Evolutionary conservation across 2,797 vertebrate genomes (phyloP), one percentile per base, ranked within the genome.

Genomic region (Varecia variegata): DNA sequence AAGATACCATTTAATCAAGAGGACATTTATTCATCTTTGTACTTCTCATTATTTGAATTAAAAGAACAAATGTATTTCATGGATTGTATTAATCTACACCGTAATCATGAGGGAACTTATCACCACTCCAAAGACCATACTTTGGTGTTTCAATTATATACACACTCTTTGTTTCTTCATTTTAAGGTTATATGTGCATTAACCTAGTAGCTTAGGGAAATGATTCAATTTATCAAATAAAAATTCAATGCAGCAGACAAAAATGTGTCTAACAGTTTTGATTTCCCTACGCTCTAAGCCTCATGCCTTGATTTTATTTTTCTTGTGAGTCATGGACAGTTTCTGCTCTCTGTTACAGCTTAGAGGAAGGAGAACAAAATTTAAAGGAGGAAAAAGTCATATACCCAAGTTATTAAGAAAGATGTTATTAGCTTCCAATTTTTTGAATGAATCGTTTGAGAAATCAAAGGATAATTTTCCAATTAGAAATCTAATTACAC

Each of bases 401-500:
- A 84, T 14, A 68, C 60, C 67, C 43, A 62, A 71, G 3, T 96
- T 92, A 94, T 85, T 91, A 82, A 74, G n/a, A 94, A 97, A 71
- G 54, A 45, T 80, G 32, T 52, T 27, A 54, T 54, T 92, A 84
- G 38, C 43, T 89, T 90, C 88, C 65, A 93, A 73, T 82, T 94
- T 90, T 70, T 79, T 91, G 62, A 96, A 95, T 40, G 52, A 93
- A 84, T 60, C 50, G 12, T 86, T 96, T 54, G 88, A 96, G 82
- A 94, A 88, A 84, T 1, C 30, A 89, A 94, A 92, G 47, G 50
- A n/a, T 74, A 85, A 86, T 93, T 94, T 95, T 89, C 90, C 38
- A 95, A 65, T 77, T 89, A 95, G 77, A 97, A 97, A 86, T 87
- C 43, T 95, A 90, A 95, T 86, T 92, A 80, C 47, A 91, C 38